Evolutionary conservation across 1,140 invertebrate genomes (phyloP).

Genomic region (Aphis gossypii): DNA sequence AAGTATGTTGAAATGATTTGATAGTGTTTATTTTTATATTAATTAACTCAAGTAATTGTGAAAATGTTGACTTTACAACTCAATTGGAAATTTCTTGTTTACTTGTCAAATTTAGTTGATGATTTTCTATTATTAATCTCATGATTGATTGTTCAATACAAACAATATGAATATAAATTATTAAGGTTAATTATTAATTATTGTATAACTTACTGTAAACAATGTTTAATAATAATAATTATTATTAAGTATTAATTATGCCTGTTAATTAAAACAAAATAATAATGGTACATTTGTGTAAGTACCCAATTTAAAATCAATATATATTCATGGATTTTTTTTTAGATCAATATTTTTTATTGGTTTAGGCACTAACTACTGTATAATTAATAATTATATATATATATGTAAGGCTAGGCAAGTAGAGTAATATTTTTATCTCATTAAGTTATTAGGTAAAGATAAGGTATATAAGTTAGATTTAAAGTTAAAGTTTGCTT

Average conservation of each 20-base stretch:
- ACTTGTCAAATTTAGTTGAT: background rate
- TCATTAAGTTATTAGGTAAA: no score
- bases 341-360: background rate
- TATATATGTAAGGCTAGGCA: background rate
- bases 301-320: background rate
- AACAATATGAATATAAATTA: background rate
- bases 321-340: background rate
- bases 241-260: background rate
- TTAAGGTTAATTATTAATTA: background rate
- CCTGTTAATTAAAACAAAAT: background rate
- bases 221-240: background rate
- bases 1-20: background rate
- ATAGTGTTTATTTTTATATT: slow-evolving; percentile 11
- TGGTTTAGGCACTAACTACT: background rate
- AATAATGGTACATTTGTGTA: background rate
- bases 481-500: no score
- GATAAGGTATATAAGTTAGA: no score
- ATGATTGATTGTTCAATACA: background rate
- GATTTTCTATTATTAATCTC: background rate
- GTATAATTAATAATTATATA: background rate
- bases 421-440: background rate
- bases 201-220: slow-evolving; percentile 10
- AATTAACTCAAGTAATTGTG: background rate
- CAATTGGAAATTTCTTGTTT: background rate
- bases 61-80: background rate